Evolutionary conservation across 1,140 invertebrate genomes (phyloP).

Genomic region (Ditylenchus dipsaci): DNA sequence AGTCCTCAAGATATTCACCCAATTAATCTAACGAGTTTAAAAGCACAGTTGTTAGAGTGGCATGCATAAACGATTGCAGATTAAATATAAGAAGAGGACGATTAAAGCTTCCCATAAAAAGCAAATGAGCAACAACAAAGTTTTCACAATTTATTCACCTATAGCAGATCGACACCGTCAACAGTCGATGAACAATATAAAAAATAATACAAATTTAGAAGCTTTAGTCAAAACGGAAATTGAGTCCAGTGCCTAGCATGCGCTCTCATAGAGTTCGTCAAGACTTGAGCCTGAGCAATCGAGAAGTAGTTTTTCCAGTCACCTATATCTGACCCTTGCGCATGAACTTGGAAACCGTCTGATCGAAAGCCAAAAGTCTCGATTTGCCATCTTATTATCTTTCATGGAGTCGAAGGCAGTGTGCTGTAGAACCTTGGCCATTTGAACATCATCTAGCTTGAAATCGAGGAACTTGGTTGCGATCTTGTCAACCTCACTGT

Average conservation of each 20-base stretch:
- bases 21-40: too few relatives aligned
- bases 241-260: constrained; percentile 33
- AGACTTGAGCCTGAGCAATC: constrained; percentile 57
- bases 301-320: constrained; percentile 62
- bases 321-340: constrained; percentile 57
- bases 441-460: constrained; percentile 50
- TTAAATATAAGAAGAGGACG: too few relatives aligned
- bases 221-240: too few relatives aligned
- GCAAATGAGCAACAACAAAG: too few relatives aligned
- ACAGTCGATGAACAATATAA: too few relatives aligned
- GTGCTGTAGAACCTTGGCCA: constrained; percentile 58
- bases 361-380: constrained; percentile 58
- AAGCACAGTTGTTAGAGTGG: too few relatives aligned
- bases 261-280: constrained; percentile 54
- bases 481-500: constrained; percentile 51
- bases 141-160: too few relatives aligned
- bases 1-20: too few relatives aligned
- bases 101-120: too few relatives aligned
- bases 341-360: constrained; percentile 46
- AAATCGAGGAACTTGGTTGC: constrained; percentile 61
- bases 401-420: constrained; percentile 67
- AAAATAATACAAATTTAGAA: too few relatives aligned
- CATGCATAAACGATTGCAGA: too few relatives aligned
- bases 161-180: too few relatives aligned
- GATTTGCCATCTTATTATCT: constrained; percentile 68